phyloP scores from a whole-genome alignment of 1,140 invertebrate species.

The Heliconius eleuchia region DNA sequence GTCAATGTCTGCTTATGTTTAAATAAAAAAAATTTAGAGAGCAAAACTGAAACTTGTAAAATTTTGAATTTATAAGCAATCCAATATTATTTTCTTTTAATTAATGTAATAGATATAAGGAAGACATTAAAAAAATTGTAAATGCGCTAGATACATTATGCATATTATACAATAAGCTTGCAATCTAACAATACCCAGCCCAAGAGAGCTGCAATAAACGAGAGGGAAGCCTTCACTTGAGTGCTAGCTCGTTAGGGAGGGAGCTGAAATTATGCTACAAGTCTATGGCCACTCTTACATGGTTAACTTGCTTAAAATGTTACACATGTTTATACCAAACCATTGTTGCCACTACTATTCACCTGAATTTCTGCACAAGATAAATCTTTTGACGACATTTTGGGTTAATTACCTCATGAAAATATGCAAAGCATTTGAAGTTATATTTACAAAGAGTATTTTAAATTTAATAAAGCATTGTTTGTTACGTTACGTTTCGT shows the following conservation, averaged over 20 bases:
- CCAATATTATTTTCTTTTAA: neutral
- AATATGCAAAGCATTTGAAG: conserved; percentile 10
- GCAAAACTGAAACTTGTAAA: too few species aligned
- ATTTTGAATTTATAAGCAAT: too few species aligned
- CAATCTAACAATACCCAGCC: conserved; percentile 68
- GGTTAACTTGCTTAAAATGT: conserved; percentile 54
- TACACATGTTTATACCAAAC: conserved; percentile 27
- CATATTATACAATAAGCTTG: conserved; percentile 53
- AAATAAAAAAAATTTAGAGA: too few species aligned
- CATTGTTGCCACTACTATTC: conserved; percentile 18
- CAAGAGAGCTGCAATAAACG: conserved; percentile 56
- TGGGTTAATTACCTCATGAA: conserved; percentile 13
- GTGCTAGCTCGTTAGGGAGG: conserved; percentile 71
- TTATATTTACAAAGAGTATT: neutral
- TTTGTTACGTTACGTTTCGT: neutral
- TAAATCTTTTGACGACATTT: conserved; percentile 24
- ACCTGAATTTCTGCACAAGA: conserved; percentile 14
- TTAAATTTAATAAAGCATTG: neutral
- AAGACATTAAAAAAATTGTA: neutral
- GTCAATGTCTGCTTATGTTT: too few species aligned
- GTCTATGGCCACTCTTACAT: conserved; percentile 57
- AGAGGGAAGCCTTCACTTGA: conserved; percentile 56
- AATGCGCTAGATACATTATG: neutral
- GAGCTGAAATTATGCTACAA: conserved; percentile 71
- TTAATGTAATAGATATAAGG: neutral